Percentiles rank a stretch among this genome's conserved stretches.
Evolutionary conservation across 2,113 vertebrate genomes (phyloP).

Genomic region (Clarias batrachus): DNA sequence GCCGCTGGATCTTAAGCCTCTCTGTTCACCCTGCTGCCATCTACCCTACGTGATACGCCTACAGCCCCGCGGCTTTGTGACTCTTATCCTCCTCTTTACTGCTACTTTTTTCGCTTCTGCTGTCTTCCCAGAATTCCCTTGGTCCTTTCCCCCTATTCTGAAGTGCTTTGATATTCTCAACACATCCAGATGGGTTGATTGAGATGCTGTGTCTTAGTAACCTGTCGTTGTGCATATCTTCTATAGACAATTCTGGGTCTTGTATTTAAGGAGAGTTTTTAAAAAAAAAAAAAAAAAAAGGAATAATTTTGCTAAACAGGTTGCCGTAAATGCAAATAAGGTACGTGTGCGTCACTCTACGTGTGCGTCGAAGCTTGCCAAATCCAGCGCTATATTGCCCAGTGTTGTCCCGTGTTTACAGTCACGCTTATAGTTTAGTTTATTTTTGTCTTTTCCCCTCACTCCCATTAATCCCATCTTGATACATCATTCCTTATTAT

Average conservation of each 20-base stretch:
- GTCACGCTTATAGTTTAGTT: background rate
- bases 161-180: slow-evolving; percentile 40
- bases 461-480: slow-evolving; percentile 1
- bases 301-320: background rate
- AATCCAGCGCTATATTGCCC: slow-evolving; percentile 25
- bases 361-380: slow-evolving; percentile 37
- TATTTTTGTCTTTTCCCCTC: slow-evolving; percentile 1
- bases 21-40: slow-evolving; percentile 21
- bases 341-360: background rate
- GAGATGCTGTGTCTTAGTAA: slow-evolving; percentile 46
- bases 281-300: background rate
- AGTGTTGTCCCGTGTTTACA: slow-evolving; percentile 25
- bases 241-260: slow-evolving; percentile 28
- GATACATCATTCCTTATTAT: background rate
- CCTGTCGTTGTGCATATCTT: slow-evolving; percentile 38
- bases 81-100: slow-evolving; percentile 16
- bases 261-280: background rate
- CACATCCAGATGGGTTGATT: slow-evolving; percentile 41
- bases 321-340: slow-evolving; percentile 30
- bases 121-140: slow-evolving; percentile 10
- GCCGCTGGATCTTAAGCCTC: slow-evolving; percentile 65
- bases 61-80: background rate
- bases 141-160: slow-evolving; percentile 18
- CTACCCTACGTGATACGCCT: background rate
- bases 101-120: background rate